phyloP scores from a whole-genome alignment of 92 coral and sea anemone species.

The Siderastrea siderea region DNA sequence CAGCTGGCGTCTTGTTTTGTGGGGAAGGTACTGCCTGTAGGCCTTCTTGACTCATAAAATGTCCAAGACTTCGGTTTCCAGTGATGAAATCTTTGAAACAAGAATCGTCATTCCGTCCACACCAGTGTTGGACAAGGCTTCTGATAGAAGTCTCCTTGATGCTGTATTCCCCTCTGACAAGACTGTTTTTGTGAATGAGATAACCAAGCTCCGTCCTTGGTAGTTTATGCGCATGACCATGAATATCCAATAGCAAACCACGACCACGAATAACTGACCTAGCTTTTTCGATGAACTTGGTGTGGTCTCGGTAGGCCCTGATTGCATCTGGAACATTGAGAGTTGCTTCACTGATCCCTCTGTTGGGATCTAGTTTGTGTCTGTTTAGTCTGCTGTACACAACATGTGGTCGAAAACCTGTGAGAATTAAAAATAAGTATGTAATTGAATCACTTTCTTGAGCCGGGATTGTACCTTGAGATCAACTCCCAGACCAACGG shows the following conservation, averaged over 20 bases:
- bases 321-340: constrained; percentile 42
- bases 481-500: too few relatives aligned
- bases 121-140: constrained; percentile 22
- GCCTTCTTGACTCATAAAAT: constrained; percentile 16
- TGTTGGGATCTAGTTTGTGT: constrained; percentile 32
- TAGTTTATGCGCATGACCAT: constrained; percentile 29
- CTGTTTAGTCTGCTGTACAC: constrained; percentile 42
- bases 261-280: not conserved
- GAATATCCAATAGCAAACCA: constrained; percentile 43
- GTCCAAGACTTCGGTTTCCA: constrained; percentile 38
- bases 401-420: constrained; percentile 57
- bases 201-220: constrained; percentile 45
- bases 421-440: too few relatives aligned
- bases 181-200: not conserved
- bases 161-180: not conserved
- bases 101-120: not conserved
- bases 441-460: not conserved
- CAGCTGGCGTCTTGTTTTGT: not conserved
- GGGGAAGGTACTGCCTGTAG: constrained; percentile 54
- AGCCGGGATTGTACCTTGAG: too few relatives aligned
- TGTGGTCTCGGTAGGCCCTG: constrained; percentile 35
- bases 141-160: constrained; percentile 13
- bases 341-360: constrained; percentile 43
- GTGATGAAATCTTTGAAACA: constrained; percentile 38
- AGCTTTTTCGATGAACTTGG: constrained; percentile 20